Evolutionary conservation across 2,113 vertebrate genomes (phyloP).

Genomic region (Calyptommatus sinebrachiatus): DNA sequence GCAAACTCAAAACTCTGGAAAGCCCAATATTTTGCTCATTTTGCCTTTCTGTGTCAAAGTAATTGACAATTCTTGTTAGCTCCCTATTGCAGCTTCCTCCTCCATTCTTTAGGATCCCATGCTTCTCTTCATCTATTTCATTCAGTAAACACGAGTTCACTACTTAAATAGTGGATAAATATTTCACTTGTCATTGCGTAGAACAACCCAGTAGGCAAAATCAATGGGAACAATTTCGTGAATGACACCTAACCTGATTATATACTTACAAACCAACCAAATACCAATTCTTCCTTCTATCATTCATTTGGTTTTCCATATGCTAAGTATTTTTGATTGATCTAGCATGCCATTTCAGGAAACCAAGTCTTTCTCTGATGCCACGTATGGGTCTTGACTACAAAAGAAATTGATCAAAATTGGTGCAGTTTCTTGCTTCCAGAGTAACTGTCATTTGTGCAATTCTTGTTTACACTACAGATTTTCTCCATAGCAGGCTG

Average conservation of each 20-base stretch:
- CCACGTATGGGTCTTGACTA: neutral
- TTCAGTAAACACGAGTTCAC: too few relatives aligned
- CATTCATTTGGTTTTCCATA: neutral
- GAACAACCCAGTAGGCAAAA: neutral
- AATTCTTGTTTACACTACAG: neutral
- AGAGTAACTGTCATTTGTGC: neutral
- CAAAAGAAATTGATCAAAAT: neutral
- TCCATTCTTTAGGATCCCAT: too few relatives aligned
- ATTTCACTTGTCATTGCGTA: neutral
- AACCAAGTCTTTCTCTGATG: neutral
- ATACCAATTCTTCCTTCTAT: neutral
- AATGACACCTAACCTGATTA: neutral
- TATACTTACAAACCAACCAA: neutral
- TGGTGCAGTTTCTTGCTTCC: neutral
- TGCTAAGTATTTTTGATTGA: neutral
- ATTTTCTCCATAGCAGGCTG: conserved; percentile 11
- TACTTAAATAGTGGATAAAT: too few relatives aligned
- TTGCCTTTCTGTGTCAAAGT: too few relatives aligned
- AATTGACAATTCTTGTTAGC: too few relatives aligned
- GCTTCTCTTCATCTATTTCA: too few relatives aligned
- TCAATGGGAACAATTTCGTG: neutral
- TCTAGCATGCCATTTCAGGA: neutral
- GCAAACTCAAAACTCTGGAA: too few relatives aligned
- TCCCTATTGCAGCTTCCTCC: too few relatives aligned
- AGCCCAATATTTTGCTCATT: too few relatives aligned